phyloP scores from a whole-genome alignment of 2,113 vertebrate species.

The Nothobranchius furzeri region DNA sequence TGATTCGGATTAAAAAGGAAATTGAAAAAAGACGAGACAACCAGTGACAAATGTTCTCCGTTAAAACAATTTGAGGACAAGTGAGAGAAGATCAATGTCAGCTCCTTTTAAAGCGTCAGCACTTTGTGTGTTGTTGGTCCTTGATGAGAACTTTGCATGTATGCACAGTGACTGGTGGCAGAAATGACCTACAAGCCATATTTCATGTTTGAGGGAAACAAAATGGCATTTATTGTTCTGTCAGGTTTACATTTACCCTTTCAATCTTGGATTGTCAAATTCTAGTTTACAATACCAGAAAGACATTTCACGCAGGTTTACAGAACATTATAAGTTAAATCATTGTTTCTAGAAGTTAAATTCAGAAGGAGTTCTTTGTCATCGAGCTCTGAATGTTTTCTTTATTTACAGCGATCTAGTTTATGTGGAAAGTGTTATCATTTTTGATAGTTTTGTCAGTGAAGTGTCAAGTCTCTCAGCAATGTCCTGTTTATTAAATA shows the following conservation, averaged over 20 bases:
- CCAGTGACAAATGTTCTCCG: conserved; percentile 65
- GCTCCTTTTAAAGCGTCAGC: conserved; percentile 11
- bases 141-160: conserved; percentile 6
- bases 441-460: conserved; percentile 20
- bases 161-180: conserved; percentile 15
- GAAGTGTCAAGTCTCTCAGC: not conserved
- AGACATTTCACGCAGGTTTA: conserved; percentile 16
- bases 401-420: conserved; percentile 26
- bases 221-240: conserved; percentile 12
- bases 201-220: conserved; percentile 7
- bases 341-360: conserved; percentile 15
- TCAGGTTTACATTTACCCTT: conserved; percentile 24
- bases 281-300: conserved; percentile 10
- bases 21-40: conserved; percentile 85
- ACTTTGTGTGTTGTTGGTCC: conserved; percentile 1
- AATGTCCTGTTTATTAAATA: conserved; percentile 25
- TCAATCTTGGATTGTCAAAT: conserved; percentile 19
- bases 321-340: conserved; percentile 15
- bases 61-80: conserved; percentile 5
- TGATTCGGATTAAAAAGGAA: conserved; percentile 82
- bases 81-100: conserved; percentile 13
- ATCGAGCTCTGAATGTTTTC: conserved; percentile 6
- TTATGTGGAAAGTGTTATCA: not conserved
- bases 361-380: conserved; percentile 15
- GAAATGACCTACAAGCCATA: conserved; percentile 10